Evolutionary conservation across 2,888 invertebrate species (phyloP), one percentile per base, ranked within the genome.

Genomic region (Meliscaeva auricollis): DNA sequence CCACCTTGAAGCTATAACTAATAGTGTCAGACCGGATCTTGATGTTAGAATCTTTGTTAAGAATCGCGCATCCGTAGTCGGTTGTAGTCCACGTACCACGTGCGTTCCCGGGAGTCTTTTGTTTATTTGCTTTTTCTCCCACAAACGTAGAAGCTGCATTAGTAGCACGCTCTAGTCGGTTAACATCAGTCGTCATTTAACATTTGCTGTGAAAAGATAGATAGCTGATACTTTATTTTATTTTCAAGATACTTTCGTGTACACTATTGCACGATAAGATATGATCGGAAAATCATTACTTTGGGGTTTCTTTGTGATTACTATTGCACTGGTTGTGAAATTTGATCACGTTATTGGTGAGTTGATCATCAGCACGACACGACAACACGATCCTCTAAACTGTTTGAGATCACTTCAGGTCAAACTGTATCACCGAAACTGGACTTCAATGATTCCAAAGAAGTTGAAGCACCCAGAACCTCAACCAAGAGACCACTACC

Each of bases 361-460:
- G 84, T 76, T 68, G 72, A 64, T 50, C n/a, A 15, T 66, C 17
- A 22, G 26, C 69, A 62, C 22, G 48, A 15, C 54, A 94, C 8
- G 9, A 38, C 2, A 35, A 8, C 32, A 22, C 56, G 11, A 75
- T 44, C 11, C n/a, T 26, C 9, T 41, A 46, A 68, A 54, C 54
- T 60, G 50, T 22, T 82, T 46, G 26, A 32, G 20, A 17, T 38
- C 7, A 41, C 35, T 87, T 87, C 87, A 91, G 91, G 89, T 87
- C 91, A 92, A 87, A 88, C 90, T 87, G 89, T 92, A 69, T 90
- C 91, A 41, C 89, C 92, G 73, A 92, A 92, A 88, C 87, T 92
- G 87, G 92, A 92, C 89, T 91, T 92, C 88, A 90, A 91, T 87
- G 91, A 90, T 35, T 83, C 88, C 11, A 85, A 87, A 44, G 90